Conservation (phyloP, 2,797 vertebrate genomes). For the Orientallactaga sibirica region DNA sequence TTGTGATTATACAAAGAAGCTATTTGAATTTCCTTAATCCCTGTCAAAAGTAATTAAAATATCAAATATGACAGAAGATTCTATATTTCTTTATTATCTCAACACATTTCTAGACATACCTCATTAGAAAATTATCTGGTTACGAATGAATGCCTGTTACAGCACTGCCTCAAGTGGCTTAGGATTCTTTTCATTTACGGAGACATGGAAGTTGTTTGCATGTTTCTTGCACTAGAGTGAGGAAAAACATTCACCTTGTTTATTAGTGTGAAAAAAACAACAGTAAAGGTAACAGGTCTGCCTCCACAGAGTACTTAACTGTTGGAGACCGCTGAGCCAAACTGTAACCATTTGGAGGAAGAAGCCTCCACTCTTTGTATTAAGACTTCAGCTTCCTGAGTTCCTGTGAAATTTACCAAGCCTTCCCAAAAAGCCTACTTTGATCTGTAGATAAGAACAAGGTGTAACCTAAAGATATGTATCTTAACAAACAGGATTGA, state of each 20-base stretch:
- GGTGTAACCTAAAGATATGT: too few species aligned
- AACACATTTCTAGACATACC: not conserved
- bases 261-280: conserved; percentile 29
- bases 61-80: not conserved
- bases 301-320: not conserved
- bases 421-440: too few species aligned
- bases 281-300: not conserved
- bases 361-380: too few species aligned
- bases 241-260: not conserved
- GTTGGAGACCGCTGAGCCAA: too few species aligned
- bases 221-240: not conserved
- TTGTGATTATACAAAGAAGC: not conserved
- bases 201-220: not conserved
- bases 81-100: not conserved
- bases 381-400: too few species aligned
- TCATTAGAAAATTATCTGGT: not conserved
- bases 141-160: not conserved
- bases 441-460: too few species aligned
- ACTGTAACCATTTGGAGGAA: too few species aligned
- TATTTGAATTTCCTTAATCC: conserved; percentile 2
- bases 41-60: conserved; percentile 5
- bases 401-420: too few species aligned
- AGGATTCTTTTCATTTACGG: not conserved
- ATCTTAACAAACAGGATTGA: too few species aligned
- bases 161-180: not conserved